A percentile compares a stretch with the other conserved stretches of the same genome.
phyloP scores from a whole-genome alignment of 2,888 invertebrate species.

The Muscina levida region DNA sequence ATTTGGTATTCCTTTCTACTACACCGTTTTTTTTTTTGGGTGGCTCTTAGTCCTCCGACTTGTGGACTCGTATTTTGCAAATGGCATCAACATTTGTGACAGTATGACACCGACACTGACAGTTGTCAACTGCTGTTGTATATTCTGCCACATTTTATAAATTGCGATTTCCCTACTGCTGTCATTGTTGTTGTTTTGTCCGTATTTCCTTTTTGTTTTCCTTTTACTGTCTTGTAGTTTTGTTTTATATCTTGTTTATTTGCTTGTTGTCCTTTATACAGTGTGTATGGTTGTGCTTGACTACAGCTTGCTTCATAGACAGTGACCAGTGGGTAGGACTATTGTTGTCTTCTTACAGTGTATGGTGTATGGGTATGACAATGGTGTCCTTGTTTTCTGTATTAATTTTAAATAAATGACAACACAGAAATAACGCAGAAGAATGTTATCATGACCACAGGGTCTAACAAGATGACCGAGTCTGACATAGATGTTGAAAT shows the following conservation, averaged over 20 bases:
- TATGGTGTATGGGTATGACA: slow-evolving; percentile 47
- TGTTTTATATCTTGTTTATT: not conserved
- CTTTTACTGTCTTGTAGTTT: not conserved
- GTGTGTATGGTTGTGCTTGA: slow-evolving; percentile 33
- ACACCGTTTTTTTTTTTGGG: slow-evolving; percentile 1
- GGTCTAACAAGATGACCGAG: slow-evolving; percentile 6
- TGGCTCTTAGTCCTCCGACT: not conserved
- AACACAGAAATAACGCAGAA: not conserved
- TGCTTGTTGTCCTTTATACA: not conserved
- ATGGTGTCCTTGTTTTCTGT: slow-evolving; percentile 48
- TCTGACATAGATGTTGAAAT: not conserved
- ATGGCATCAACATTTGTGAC: slow-evolving; percentile 63
- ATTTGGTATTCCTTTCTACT: too few species aligned
- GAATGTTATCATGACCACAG: slow-evolving; percentile 9
- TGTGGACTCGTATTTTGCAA: slow-evolving; percentile 48
- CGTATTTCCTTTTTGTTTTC: slow-evolving; percentile 24
- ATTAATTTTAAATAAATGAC: not conserved
- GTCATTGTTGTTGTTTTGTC: slow-evolving; percentile 20
- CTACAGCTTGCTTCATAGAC: slow-evolving; percentile 35
- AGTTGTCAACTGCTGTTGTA: slow-evolving; percentile 66
- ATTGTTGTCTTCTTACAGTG: slow-evolving; percentile 33
- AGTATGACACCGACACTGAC: slow-evolving; percentile 63
- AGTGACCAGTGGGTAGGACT: slow-evolving; percentile 50
- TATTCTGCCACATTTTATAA: slow-evolving; percentile 65
- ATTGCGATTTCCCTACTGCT: slow-evolving; percentile 56